phyloP scores from a whole-genome alignment of 2,797 vertebrate genomes.

The Gallinago stenura region DNA sequence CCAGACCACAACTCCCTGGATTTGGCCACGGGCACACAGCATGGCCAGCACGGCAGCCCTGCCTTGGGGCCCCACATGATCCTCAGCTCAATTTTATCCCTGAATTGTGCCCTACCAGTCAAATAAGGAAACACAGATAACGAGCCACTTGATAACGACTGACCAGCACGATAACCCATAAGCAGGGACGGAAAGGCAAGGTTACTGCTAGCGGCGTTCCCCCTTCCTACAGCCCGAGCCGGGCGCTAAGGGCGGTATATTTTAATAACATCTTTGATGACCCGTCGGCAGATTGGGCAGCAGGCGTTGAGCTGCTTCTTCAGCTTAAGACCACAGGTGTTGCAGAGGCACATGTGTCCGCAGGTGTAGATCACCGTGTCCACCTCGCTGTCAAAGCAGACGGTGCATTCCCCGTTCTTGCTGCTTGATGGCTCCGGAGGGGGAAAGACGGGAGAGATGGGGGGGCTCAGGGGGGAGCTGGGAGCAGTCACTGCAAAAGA shows the following conservation, averaged over 20 bases:
- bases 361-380: conserved; percentile 99
- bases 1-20: not conserved
- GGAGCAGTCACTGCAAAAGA: conserved; percentile 90
- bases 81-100: conserved; percentile 67
- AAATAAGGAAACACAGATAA: conserved; percentile 71
- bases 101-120: conserved; percentile 70
- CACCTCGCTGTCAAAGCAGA: conserved; percentile 97
- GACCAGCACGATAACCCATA: conserved; percentile 75
- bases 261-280: conserved; percentile 98
- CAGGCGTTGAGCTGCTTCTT: conserved; percentile 94
- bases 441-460: conserved; percentile 85
- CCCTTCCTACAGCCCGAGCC: conserved; percentile 16
- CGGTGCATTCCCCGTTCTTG: conserved; percentile 93
- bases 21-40: not conserved
- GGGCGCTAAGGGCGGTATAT: conserved; percentile 91
- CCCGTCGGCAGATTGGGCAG: conserved; percentile 96
- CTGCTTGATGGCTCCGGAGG: conserved; percentile 83
- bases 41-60: not conserved
- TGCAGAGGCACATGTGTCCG: conserved; percentile 99
- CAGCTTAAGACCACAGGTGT: conserved; percentile 94
- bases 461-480: conserved; percentile 94
- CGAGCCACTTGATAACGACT: conserved; percentile 72
- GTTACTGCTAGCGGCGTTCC: conserved; percentile 61
- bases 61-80: not conserved
- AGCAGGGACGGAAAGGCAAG: conserved; percentile 74